phyloP scores from a whole-genome alignment of 2,113 vertebrate genomes.

The Grus americana region DNA sequence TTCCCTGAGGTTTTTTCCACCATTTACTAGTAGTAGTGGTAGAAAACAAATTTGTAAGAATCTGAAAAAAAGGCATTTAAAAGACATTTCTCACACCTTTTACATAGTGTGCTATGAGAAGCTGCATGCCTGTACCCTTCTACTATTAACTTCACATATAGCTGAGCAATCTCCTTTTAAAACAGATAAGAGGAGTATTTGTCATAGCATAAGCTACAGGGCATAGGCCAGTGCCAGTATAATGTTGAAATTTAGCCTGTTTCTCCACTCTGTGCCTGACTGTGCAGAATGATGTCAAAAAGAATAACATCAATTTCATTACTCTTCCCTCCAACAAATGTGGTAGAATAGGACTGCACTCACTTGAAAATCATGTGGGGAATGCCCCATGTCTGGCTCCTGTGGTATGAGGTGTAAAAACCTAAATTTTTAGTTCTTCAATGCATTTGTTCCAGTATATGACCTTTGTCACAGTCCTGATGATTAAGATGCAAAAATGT shows the following conservation, averaged over 20 bases:
- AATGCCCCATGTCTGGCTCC: background rate
- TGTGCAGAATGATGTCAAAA: background rate
- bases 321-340: background rate
- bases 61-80: background rate
- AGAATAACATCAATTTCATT: background rate
- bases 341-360: background rate
- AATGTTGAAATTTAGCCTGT: background rate
- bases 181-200: background rate
- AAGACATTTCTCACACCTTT: background rate
- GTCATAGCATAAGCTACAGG: background rate
- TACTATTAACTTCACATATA: background rate
- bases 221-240: background rate
- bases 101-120: background rate
- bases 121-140: background rate
- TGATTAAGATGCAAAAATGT: background rate
- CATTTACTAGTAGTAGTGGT: background rate
- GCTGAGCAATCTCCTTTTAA: background rate
- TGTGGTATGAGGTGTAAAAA: background rate
- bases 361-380: background rate
- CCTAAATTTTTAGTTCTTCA: background rate
- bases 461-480: background rate
- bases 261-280: background rate
- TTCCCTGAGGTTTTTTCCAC: background rate
- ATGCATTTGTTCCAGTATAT: background rate
- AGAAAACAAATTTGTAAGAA: background rate